Evolutionary conservation across 2,797 vertebrate species (phyloP).

Genomic region (Chaunax sp.): DNA sequence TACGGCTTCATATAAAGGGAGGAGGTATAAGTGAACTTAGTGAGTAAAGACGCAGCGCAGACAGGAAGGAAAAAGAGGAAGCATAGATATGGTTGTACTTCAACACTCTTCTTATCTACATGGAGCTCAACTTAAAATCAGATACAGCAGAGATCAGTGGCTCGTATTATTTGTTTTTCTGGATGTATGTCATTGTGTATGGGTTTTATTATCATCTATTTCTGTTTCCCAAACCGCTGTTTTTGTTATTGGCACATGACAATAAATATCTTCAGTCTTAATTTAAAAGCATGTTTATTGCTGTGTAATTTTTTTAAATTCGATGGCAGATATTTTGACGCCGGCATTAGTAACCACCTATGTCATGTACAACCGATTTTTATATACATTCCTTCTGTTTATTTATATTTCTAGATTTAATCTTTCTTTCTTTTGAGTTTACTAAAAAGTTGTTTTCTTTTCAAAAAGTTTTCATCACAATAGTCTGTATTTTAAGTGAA

Average conservation of each 20-base stretch:
- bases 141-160: background rate
- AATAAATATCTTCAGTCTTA: too few species aligned
- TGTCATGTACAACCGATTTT: too few species aligned
- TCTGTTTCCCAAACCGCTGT: too few species aligned
- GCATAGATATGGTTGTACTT: conserved; percentile 48
- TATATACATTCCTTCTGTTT: too few species aligned
- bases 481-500: background rate
- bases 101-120: conserved; percentile 17
- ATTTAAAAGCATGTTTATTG: too few species aligned
- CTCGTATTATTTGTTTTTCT: background rate
- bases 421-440: background rate
- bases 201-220: too few species aligned
- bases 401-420: too few species aligned
- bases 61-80: conserved; percentile 73
- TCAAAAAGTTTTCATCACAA: background rate
- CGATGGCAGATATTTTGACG: too few species aligned
- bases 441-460: too few species aligned
- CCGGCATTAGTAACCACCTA: too few species aligned
- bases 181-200: background rate
- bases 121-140: conserved; percentile 5
- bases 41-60: conserved; percentile 28
- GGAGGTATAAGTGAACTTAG: conserved; percentile 1
- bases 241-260: too few species aligned
- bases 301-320: too few species aligned
- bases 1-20: background rate